Conservation (phyloP, 2,888 invertebrate species). For the Carcina quercana region DNA sequence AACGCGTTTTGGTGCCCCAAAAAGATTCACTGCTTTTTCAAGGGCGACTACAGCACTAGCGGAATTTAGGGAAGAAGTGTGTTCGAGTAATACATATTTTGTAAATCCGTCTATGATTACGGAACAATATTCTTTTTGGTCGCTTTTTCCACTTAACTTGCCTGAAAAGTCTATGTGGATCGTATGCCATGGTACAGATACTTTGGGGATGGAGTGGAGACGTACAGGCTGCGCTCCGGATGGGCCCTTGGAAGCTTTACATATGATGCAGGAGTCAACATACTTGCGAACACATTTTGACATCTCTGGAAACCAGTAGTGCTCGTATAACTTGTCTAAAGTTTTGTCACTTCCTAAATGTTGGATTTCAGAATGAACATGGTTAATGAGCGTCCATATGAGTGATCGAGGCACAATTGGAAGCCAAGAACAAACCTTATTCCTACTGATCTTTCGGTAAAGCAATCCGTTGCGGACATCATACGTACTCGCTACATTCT, state of each 20-base stretch:
- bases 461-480: no score
- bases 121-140: conserved; percentile 5
- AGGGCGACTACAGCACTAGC: conserved; percentile 9
- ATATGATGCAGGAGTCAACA: conserved; percentile 29
- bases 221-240: conserved; percentile 4
- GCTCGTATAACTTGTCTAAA: conserved; percentile 14
- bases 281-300: conserved; percentile 26
- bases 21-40: conserved; percentile 8
- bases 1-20: conserved; percentile 14
- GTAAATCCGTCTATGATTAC: conserved; percentile 13
- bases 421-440: no score
- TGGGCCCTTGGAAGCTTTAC: conserved; percentile 29
- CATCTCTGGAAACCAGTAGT: conserved; percentile 30
- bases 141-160: conserved; percentile 7
- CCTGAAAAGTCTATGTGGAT: conserved; percentile 9
- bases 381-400: no score
- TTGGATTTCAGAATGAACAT: neutral
- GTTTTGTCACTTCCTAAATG: conserved; percentile 5
- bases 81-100: conserved; percentile 18
- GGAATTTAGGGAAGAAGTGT: conserved; percentile 9
- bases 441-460: no score
- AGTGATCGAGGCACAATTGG: no score
- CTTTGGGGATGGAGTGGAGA: conserved; percentile 19
- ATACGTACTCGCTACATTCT: no score
- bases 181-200: conserved; percentile 11